Percentiles rank a stretch among this genome's conserved stretches.
These are phyloP conservation scores for Nemoura dubitans DNA, from an alignment of 2,888 invertebrate species.

Conservation along the genomic window DNA sequence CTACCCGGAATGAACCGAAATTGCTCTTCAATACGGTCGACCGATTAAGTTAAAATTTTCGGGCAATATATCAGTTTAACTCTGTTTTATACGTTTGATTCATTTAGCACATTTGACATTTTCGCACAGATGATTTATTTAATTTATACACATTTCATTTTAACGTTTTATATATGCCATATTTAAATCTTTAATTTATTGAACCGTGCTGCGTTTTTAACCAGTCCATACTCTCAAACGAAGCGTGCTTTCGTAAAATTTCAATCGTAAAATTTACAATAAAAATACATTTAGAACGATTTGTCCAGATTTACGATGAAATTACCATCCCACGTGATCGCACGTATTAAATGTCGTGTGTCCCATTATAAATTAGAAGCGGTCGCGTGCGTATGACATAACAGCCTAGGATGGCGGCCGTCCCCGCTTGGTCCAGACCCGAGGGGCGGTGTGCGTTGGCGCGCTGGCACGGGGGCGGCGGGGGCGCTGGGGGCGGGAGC, in stretches of 20 bases:
- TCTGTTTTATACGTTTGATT: neutral
- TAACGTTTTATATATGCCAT: neutral
- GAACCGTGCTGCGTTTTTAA: neutral
- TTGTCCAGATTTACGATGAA: neutral
- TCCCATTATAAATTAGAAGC: slow-evolving; percentile 7
- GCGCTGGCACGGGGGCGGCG: neutral
- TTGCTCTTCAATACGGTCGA: neutral
- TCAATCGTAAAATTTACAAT: slow-evolving; percentile 12
- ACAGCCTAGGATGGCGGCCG: neutral
- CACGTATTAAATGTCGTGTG: neutral
- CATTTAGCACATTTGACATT: neutral
- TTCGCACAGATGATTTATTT: neutral
- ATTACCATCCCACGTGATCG: neutral
- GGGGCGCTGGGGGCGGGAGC: neutral
- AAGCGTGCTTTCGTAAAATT: neutral
- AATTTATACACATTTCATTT: neutral
- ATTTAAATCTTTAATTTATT: slow-evolving; percentile 1
- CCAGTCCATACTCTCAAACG: neutral
- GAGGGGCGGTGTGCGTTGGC: no score
- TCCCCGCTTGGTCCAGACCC: no score
- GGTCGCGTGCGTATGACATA: neutral
- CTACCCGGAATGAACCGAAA: neutral
- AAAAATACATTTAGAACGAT: neutral
- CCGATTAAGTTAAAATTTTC: neutral
- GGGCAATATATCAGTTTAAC: neutral